A percentile compares a stretch with the other conserved stretches of the same genome.
Evolutionary conservation across 2,797 vertebrate species (phyloP).

Genomic region (Brachymystax lenok): DNA sequence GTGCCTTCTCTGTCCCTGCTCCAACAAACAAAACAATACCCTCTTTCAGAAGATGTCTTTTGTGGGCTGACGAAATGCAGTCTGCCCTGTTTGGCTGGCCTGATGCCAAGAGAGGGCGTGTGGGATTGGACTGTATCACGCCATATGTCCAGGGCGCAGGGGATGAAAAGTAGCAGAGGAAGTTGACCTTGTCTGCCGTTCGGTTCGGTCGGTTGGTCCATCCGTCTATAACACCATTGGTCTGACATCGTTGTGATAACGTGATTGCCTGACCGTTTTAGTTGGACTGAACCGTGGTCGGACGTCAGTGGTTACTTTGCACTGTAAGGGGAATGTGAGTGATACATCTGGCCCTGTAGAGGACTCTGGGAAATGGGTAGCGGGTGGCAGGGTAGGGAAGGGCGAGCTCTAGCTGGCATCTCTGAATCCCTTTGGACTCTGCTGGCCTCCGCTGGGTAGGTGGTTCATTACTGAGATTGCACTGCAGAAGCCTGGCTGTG

Average conservation of each 20-base stretch:
- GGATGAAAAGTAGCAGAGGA: background rate
- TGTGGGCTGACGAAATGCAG: background rate
- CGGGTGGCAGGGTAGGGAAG: background rate
- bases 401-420: constrained; percentile 20
- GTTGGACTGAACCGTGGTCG: constrained; percentile 19
- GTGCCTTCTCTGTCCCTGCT: constrained; percentile 34
- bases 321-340: constrained; percentile 21
- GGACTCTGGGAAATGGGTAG: constrained; percentile 2
- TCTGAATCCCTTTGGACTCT: constrained; percentile 58
- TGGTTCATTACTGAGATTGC: constrained; percentile 69
- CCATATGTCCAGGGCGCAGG: constrained; percentile 16
- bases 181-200: background rate
- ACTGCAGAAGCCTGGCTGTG: constrained; percentile 43
- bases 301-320: constrained; percentile 27
- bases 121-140: background rate
- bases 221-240: constrained; percentile 17
- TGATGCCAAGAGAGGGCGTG: constrained; percentile 27
- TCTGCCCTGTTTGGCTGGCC: constrained; percentile 12
- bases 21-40: constrained; percentile 12
- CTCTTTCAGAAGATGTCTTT: constrained; percentile 21
- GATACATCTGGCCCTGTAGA: constrained; percentile 15
- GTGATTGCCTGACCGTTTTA: constrained; percentile 10
- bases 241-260: background rate
- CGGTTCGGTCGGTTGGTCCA: constrained; percentile 32
- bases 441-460: constrained; percentile 9